A percentile compares a stretch with the other conserved stretches of the same genome.
Conservation (phyloP, 2,888 invertebrate species). For the Brachyptera risi region DNA sequence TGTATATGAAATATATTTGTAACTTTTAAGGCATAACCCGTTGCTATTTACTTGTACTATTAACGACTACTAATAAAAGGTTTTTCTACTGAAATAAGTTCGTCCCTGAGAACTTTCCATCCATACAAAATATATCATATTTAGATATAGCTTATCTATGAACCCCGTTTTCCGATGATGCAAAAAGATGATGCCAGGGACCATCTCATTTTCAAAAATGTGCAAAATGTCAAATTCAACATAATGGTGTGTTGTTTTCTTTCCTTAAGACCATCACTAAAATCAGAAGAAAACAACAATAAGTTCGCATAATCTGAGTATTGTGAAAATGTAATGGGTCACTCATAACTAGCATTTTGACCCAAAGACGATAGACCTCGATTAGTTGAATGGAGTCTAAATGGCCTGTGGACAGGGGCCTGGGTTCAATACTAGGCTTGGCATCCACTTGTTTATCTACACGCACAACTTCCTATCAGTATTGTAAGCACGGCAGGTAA, state of each 20-base stretch:
- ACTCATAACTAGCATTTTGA: too few species aligned
- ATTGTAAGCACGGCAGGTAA: not conserved
- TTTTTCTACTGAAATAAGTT: slow-evolving; percentile 22
- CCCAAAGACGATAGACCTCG: too few species aligned
- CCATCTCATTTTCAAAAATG: too few species aligned
- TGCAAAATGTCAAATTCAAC: too few species aligned
- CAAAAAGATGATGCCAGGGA: too few species aligned
- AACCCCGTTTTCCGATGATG: too few species aligned
- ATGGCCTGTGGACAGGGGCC: slow-evolving; percentile 25
- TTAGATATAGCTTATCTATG: not conserved
- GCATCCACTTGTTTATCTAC: slow-evolving; percentile 29
- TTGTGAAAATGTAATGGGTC: too few species aligned
- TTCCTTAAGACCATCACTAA: too few species aligned
- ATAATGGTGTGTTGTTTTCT: too few species aligned
- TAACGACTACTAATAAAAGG: slow-evolving; percentile 7
- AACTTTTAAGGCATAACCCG: slow-evolving; percentile 33
- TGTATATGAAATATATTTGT: slow-evolving; percentile 11
- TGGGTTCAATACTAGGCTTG: slow-evolving; percentile 34
- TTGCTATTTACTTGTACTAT: slow-evolving; percentile 30
- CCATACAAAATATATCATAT: not conserved
- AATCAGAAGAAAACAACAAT: too few species aligned
- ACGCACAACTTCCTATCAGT: not conserved
- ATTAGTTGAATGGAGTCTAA: too few species aligned
- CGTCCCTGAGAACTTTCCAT: slow-evolving; percentile 29
- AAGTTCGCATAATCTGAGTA: too few species aligned